phyloP scores from a whole-genome alignment of 2,888 invertebrate genomes.

The Parnassius orleans region DNA sequence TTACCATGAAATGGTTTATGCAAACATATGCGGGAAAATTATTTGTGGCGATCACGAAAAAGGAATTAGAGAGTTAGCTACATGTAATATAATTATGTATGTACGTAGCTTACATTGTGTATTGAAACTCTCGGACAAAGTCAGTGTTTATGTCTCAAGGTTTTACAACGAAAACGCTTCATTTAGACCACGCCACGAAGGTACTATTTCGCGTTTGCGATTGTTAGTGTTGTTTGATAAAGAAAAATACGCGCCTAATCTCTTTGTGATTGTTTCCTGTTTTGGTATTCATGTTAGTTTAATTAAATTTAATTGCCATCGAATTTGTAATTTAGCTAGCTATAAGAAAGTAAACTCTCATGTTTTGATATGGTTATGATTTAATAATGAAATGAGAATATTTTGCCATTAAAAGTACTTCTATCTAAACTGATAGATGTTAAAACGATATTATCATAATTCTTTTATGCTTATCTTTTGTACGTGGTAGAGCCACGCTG shows the following conservation, averaged over 20 bases:
- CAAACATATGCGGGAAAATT: background rate
- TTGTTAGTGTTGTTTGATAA: conserved; percentile 37
- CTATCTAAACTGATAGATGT: too few species aligned
- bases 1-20: background rate
- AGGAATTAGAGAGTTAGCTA: conserved; percentile 4
- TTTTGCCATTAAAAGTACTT: too few species aligned
- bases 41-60: conserved; percentile 6
- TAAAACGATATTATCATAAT: too few species aligned
- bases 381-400: too few species aligned
- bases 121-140: conserved; percentile 7
- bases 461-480: too few species aligned
- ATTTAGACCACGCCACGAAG: conserved; percentile 38
- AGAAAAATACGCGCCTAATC: conserved; percentile 21
- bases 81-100: conserved; percentile 5
- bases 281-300: background rate
- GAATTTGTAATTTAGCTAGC: background rate
- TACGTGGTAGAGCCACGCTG: too few species aligned
- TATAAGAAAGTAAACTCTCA: too few species aligned
- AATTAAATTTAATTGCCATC: background rate
- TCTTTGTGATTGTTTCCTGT: background rate
- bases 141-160: conserved; percentile 52
- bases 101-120: conserved; percentile 6
- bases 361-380: too few species aligned
- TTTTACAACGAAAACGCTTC: conserved; percentile 48
- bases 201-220: conserved; percentile 38